Base-by-base conservation (phyloP, 2,797 vertebrate species). In the Pseudochromis fuscus region DNA sequence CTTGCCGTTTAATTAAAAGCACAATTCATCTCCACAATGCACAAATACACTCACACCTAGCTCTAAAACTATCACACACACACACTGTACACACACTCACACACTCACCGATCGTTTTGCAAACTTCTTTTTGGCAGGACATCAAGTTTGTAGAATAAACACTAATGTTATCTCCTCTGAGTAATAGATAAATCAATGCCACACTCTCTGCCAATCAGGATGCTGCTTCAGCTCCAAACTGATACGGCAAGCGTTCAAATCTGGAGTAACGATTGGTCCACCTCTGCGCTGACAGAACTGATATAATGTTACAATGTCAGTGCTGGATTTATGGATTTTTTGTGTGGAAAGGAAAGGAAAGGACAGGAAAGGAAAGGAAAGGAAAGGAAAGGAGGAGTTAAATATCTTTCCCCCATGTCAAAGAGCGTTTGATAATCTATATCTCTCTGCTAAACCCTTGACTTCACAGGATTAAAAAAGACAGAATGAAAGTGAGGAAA, bases 141-240 rank as follows among this genome's bases (percentile, higher is more conserved):
- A 59, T 83, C 72, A 77, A 62, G 67, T 72, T 74, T 67, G 68
- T 65, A 60, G 62, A 79, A 88, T 85, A 75, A 87, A 86, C 85
- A 76, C 76, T 79, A 75, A 81, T 74, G 60, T 71, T 73, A 72
- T 79, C 87, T 77, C 67, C 71, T 58, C 27, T 66, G 79, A 63
- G 79, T 86, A 81, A 84, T 60, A 65, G 80, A 88, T 85, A 77
- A 87, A 91, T 88, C 88, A 85, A 81, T 89, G 82, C 46, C 5
- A 27, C 53, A 9, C 67, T 76, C 42, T 67, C 79, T 79, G 82
- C 81, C 87, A 85, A 87, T 92, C 87, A 89, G 68, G 87, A 66
- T 25, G 80, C 67, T 48, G 68, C 81, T 82, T 74, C 76, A 73
- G 74, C 81, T 66, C 82, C 56, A 66, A 77, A 85, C 72, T 53